Base-by-base conservation (phyloP, 2,888 invertebrate genomes). In the Iselma pallidipennis region DNA sequence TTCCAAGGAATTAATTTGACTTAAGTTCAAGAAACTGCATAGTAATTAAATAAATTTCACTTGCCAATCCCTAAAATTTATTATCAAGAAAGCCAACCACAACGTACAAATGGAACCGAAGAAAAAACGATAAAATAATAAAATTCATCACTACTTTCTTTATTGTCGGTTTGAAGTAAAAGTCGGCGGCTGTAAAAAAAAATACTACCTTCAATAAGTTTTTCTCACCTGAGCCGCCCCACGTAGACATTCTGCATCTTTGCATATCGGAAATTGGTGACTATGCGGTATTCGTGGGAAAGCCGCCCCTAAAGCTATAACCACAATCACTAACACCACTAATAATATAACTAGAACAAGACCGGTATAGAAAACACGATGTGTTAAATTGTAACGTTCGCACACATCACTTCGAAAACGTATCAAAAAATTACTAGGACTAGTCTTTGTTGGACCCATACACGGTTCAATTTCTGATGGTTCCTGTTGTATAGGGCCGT, bases 181-280 rank as follows among this genome's bases (percentile, higher is more conserved):
- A n/a, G n/a, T n/a, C n/a, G n/a, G n/a, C n/a, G n/a, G n/a, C n/a
- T n/a, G 9, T 19, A 9, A 25, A 25, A 25, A 25, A 25, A 25
- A 25, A 25, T n/a, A n/a, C n/a, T n/a, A 25, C 25, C 3, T 4
- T 25, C 6, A 25, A 25, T 25, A 25, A 25, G 6, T 25, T 4
- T 21, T 4, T 10, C 52, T 52, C 52, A 85, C 85, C 82, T 83
- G 81, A 29, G 85, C 81, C 23, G 85, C 82, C n/a, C 83, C 83
- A 50, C 80, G 74, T 33, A 86, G 80, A 74, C 86, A 86, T 7
- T 82, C 79, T 0, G 84, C 77, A 16, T 80, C 78, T 56, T 77
- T 75, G 70, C 85, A 86, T 42, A 83, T 77, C 7, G 82, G 80
- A 68, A 78, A 81, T 52, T 76, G 73, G 33, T 75, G 73, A 57